These are phyloP conservation scores for Physocephala rufipes DNA, from an alignment of 2,888 invertebrate species.

Conservation along the genomic window DNA sequence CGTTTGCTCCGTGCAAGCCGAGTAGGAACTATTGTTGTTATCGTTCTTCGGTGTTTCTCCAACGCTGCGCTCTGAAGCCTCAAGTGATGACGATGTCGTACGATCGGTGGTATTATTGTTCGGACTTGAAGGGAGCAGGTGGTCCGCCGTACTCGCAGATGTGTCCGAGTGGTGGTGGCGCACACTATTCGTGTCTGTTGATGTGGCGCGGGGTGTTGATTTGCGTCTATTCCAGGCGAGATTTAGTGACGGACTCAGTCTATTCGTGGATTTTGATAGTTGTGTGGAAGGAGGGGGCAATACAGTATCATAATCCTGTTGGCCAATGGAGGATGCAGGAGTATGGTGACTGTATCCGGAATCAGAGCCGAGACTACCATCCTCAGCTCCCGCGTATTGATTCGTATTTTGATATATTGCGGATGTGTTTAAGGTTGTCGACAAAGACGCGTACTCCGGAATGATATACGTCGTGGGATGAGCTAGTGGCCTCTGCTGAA, in stretches of 20 bases:
- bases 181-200: slow-evolving; percentile 38
- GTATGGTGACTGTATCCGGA: slow-evolving; percentile 82
- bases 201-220: slow-evolving; percentile 34
- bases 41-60: slow-evolving; percentile 44
- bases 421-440: slow-evolving; percentile 40
- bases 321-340: slow-evolving; percentile 61
- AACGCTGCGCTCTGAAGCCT: slow-evolving; percentile 48
- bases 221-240: slow-evolving; percentile 59
- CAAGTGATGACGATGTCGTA: slow-evolving; percentile 55
- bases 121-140: slow-evolving; percentile 54
- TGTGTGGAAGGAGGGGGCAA: slow-evolving; percentile 44
- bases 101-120: slow-evolving; percentile 59
- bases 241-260: slow-evolving; percentile 57
- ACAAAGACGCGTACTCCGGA: slow-evolving; percentile 49
- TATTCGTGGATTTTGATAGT: slow-evolving; percentile 50
- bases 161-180: slow-evolving; percentile 22
- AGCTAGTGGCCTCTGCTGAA: slow-evolving; percentile 39
- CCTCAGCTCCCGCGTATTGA: slow-evolving; percentile 71
- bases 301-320: slow-evolving; percentile 58
- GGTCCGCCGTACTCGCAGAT: slow-evolving; percentile 33
- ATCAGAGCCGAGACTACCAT: slow-evolving; percentile 84
- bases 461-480: slow-evolving; percentile 54
- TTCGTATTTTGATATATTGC: slow-evolving; percentile 44
- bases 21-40: slow-evolving; percentile 44
- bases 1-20: slow-evolving; percentile 39